phyloP scores from a whole-genome alignment of 1,140 invertebrate genomes.

The Diorhabda carinulata region DNA sequence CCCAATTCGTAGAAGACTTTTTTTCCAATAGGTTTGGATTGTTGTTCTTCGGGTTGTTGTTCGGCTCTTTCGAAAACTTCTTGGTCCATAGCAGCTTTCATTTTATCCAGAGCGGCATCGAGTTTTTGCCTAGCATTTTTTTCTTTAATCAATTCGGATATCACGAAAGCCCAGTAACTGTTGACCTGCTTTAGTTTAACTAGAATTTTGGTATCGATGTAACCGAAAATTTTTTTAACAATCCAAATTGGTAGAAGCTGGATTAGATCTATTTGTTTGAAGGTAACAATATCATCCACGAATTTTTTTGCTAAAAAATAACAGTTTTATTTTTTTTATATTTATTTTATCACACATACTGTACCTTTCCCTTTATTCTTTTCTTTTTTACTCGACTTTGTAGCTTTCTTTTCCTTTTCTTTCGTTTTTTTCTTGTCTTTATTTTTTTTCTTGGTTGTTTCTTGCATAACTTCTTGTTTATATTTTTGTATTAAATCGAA shows the following conservation, averaged over 20 bases:
- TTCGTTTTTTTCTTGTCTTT: slow-evolving; percentile 12
- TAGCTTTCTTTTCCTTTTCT: slow-evolving; percentile 12
- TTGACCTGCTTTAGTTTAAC: slow-evolving; percentile 27
- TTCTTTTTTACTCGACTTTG: neutral
- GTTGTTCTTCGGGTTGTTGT: neutral
- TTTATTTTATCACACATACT: neutral
- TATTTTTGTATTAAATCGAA: slow-evolving; percentile 23
- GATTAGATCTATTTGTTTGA: slow-evolving; percentile 8
- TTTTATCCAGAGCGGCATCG: slow-evolving; percentile 19
- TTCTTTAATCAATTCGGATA: slow-evolving; percentile 28
- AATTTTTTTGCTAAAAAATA: neutral
- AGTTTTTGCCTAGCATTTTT: slow-evolving; percentile 13
- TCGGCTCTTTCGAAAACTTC: neutral
- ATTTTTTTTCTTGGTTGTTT: slow-evolving; percentile 4
- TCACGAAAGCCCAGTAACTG: slow-evolving; percentile 26
- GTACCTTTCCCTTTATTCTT: slow-evolving; percentile 5
- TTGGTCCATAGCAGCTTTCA: slow-evolving; percentile 14
- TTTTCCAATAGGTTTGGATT: neutral
- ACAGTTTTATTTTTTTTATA: neutral
- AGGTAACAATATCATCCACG: neutral
- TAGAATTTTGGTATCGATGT: slow-evolving; percentile 30
- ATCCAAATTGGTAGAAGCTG: slow-evolving; percentile 31
- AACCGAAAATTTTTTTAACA: slow-evolving; percentile 30
- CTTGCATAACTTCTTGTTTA: slow-evolving; percentile 20
- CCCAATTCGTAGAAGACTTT: neutral